Percentiles rank a stretch among this genome's conserved stretches.
Conservation (phyloP, 2,888 invertebrate genomes). For the Drosophila aldrichi region DNA sequence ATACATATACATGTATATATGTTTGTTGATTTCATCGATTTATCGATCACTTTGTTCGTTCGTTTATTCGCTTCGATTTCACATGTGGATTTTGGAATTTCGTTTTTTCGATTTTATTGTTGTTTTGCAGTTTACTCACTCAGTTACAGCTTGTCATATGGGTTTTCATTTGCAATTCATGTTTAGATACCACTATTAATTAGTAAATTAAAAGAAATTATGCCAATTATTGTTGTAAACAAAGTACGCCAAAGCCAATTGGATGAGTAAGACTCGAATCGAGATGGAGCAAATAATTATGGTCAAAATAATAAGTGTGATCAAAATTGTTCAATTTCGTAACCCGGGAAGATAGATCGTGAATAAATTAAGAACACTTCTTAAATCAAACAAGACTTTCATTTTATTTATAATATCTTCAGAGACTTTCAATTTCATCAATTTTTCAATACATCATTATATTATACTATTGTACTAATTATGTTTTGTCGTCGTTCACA, state of each 20-base stretch:
- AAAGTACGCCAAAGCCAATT: slow-evolving; percentile 19
- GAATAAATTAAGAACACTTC: slow-evolving; percentile 50
- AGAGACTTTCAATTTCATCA: slow-evolving; percentile 28
- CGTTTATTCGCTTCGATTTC: slow-evolving; percentile 18
- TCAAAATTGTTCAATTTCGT: slow-evolving; percentile 1
- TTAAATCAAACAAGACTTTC: slow-evolving; percentile 53
- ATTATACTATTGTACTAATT: slow-evolving; percentile 15
- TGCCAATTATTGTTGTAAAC: slow-evolving; percentile 36
- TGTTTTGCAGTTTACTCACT: slow-evolving; percentile 65
- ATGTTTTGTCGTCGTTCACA: slow-evolving; percentile 32
- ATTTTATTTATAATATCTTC: slow-evolving; percentile 26
- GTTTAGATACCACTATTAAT: slow-evolving; percentile 49
- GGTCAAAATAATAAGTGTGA: neutral
- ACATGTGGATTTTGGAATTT: slow-evolving; percentile 14
- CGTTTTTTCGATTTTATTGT: neutral
- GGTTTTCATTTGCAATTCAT: slow-evolving; percentile 48
- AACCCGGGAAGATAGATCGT: neutral
- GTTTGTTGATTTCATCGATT: slow-evolving; percentile 7
- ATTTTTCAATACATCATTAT: slow-evolving; percentile 38
- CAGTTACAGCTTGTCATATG: slow-evolving; percentile 70
- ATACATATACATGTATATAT: neutral
- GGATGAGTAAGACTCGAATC: slow-evolving; percentile 1
- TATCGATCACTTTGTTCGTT: neutral
- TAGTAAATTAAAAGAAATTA: slow-evolving; percentile 40
- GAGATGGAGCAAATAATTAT: neutral